Base-by-base conservation (phyloP, 2,888 invertebrate genomes). In the Drosophila birchii region DNA sequence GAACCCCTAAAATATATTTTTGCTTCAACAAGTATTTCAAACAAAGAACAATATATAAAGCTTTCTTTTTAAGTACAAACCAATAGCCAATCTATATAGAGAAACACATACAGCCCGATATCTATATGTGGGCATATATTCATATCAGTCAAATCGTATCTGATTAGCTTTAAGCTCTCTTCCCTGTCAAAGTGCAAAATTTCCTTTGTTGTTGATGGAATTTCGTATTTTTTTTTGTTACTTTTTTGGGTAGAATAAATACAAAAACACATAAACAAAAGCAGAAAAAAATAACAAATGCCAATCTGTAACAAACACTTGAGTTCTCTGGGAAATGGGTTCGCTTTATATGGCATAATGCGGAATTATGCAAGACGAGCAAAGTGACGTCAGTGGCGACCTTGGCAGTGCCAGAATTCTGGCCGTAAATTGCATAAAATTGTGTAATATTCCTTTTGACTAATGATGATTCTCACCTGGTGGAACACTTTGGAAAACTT, bases 141-240 rank as follows among this genome's bases (percentile, higher is more conserved):
- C 61, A 56, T 67, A 53, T 61, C 49, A 70, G 61, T 67, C 41
- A 76, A 70, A 47, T 66, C 39, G 69, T 67, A 75, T 70, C 69
- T 76, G 86, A 82, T 82, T 85, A 85, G 86, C 80, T 78, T 64
- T 61, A 83, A 79, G 84, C 84, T 86, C 57, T 86, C 57, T 41
- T 12, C 38, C 23, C 18, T 45, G 69, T 57, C 68, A 70, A 66
- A 74, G 77, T 64, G 69, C 60, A 55, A 73, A 76, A 58, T 63
- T 73, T 62, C 62, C 73, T 79, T 81, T 78, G 81, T 47, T 76
- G 76, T 62, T 61, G 4, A 44, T 39, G 56, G 55, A 61, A 61
- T 71, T 68, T 70, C 41, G 59, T 68, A 49, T 55, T 32, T 64
- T 61, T 78, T 56, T 63, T 77, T 71, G n/a, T 56, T 29, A 58